Evolutionary conservation across 1,140 invertebrate genomes (phyloP).

Genomic region (Hyles vespertilio): DNA sequence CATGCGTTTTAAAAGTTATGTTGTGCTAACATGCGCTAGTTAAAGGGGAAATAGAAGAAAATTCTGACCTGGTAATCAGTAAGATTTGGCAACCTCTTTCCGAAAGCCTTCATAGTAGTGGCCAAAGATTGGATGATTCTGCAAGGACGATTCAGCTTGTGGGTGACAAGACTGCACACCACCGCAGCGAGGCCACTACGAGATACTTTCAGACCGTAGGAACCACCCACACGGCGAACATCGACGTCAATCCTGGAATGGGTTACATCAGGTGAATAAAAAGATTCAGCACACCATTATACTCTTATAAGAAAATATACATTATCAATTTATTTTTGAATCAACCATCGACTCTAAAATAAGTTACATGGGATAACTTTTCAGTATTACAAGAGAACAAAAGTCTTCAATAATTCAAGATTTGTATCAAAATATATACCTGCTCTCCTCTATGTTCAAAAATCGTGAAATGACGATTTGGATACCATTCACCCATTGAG

Average conservation of each 20-base stretch:
- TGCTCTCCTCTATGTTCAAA: conserved; percentile 26
- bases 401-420: background rate
- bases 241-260: conserved; percentile 75
- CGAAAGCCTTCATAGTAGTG: conserved; percentile 78
- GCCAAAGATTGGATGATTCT: conserved; percentile 72
- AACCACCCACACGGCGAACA: conserved; percentile 77
- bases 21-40: too few relatives aligned
- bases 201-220: conserved; percentile 78
- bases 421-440: conserved; percentile 25
- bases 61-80: conserved; percentile 77
- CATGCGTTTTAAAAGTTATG: too few relatives aligned
- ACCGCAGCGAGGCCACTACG: conserved; percentile 65
- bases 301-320: too few relatives aligned
- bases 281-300: too few relatives aligned
- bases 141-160: conserved; percentile 31
- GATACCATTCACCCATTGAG: conserved; percentile 79
- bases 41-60: too few relatives aligned
- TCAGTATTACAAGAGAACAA: too few relatives aligned
- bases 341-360: too few relatives aligned
- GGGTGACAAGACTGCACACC: conserved; percentile 65
- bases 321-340: too few relatives aligned
- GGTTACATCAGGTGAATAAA: too few relatives aligned
- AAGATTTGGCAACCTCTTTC: conserved; percentile 76
- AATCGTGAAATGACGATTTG: conserved; percentile 72
- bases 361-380: too few relatives aligned